phyloP scores from a whole-genome alignment of 2,888 invertebrate species.

The Tubiluchus corallicola region DNA sequence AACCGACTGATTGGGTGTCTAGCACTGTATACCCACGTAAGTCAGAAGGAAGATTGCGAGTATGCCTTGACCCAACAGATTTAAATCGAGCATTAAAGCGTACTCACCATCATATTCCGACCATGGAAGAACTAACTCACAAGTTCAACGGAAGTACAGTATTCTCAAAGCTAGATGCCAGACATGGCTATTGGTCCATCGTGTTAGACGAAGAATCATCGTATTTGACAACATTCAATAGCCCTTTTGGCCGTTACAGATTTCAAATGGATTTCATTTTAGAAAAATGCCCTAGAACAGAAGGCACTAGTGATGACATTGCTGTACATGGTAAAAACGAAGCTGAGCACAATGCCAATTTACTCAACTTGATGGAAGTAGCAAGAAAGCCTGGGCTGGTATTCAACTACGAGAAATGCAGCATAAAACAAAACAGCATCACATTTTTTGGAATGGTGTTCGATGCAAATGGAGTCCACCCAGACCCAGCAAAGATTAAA shows the following conservation, averaged over 20 bases:
- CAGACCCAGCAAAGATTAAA: too few relatives aligned
- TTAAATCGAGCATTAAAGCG: constrained; percentile 7
- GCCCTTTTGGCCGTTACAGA: neutral
- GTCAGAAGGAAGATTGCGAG: neutral
- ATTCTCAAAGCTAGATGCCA: neutral
- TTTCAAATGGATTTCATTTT: too few relatives aligned
- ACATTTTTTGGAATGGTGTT: too few relatives aligned
- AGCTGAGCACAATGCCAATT: too few relatives aligned
- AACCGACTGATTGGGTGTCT: neutral
- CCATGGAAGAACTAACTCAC: neutral
- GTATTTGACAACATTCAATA: constrained; percentile 1
- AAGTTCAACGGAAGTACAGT: neutral
- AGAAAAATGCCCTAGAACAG: too few relatives aligned
- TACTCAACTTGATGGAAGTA: too few relatives aligned
- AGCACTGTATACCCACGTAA: neutral
- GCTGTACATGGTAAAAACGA: too few relatives aligned
- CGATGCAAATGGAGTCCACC: too few relatives aligned
- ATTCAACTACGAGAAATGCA: too few relatives aligned
- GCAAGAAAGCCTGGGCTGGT: too few relatives aligned
- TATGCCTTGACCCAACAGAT: constrained; percentile 6
- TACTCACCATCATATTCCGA: neutral
- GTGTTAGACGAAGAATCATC: neutral
- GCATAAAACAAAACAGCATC: too few relatives aligned
- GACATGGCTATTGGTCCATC: constrained; percentile 6
- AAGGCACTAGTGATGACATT: too few relatives aligned